These are phyloP conservation scores for Eriosoma lanigerum DNA, from an alignment of 1,140 invertebrate genomes.

Conservation along the genomic window DNA sequence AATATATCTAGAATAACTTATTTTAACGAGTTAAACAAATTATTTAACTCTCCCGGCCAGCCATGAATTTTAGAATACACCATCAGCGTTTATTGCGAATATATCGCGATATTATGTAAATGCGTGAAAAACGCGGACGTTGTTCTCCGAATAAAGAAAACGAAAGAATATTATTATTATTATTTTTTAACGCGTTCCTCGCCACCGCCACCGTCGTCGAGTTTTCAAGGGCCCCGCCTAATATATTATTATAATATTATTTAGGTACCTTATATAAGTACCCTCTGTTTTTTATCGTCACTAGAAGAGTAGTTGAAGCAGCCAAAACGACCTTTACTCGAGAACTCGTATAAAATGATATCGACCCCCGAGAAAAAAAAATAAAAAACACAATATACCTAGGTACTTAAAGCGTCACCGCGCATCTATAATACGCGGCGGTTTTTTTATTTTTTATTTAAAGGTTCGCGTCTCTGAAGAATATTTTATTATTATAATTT, in stretches of 20 bases:
- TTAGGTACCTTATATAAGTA: neutral
- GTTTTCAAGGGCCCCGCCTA: conserved; percentile 18
- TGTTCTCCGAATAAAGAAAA: neutral
- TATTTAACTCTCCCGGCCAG: too few relatives aligned
- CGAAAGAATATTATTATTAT: neutral
- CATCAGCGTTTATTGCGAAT: neutral
- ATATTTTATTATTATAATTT: conserved; percentile 16
- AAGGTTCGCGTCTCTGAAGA: conserved; percentile 33
- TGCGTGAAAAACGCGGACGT: neutral
- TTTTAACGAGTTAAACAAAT: too few relatives aligned
- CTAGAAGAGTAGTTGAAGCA: conserved; percentile 7
- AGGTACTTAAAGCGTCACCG: conserved; percentile 11
- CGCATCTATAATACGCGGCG: neutral
- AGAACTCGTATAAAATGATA: conserved; percentile 11
- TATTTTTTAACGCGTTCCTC: neutral
- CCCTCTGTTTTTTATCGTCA: conserved; percentile 51
- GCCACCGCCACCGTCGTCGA: neutral
- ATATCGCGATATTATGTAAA: conserved; percentile 21
- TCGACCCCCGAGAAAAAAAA: conserved; percentile 16
- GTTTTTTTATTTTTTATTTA: conserved; percentile 25
- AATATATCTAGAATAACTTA: too few relatives aligned
- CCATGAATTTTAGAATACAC: too few relatives aligned
- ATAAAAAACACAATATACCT: neutral
- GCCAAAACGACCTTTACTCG: conserved; percentile 43
- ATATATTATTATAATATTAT: too few relatives aligned